These are phyloP conservation scores for Caenorhabditis afra DNA, from an alignment of 2,888 invertebrate genomes.

Conservation along the genomic window DNA sequence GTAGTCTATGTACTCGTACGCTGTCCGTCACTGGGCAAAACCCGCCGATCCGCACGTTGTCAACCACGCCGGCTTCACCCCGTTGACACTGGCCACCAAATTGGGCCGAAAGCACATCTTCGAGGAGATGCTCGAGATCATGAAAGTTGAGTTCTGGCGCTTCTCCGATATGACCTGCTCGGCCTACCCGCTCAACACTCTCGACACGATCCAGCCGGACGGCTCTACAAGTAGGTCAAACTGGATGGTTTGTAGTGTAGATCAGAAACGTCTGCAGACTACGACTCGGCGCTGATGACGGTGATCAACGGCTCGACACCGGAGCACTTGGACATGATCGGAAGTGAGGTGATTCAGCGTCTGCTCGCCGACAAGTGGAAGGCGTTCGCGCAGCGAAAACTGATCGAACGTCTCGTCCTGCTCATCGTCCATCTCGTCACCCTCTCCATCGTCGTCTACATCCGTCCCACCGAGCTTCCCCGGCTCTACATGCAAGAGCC, in stretches of 20 bases:
- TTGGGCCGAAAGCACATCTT: slow-evolving; percentile 96
- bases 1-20: slow-evolving; percentile 88
- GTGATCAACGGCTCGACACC: slow-evolving; percentile 97
- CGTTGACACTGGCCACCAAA: slow-evolving; percentile 95
- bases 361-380: slow-evolving; percentile 99
- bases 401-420: slow-evolving; percentile 91
- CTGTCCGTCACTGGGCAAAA: slow-evolving; percentile 92
- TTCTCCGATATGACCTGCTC: slow-evolving; percentile 99
- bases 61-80: slow-evolving; percentile 93
- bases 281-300: slow-evolving; percentile 97
- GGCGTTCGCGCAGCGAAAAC: slow-evolving; percentile 96
- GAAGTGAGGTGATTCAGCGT: slow-evolving; percentile 97
- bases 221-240: slow-evolving; percentile 91
- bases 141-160: slow-evolving; percentile 91
- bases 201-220: slow-evolving; percentile 94
- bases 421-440: slow-evolving; percentile 90
- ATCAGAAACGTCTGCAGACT: slow-evolving; percentile 85
- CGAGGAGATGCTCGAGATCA: slow-evolving; percentile 96
- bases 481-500: slow-evolving; percentile 81
- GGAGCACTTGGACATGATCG: slow-evolving; percentile 98
- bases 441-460: slow-evolving; percentile 92
- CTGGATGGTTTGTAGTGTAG: not conserved
- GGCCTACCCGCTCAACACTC: slow-evolving; percentile 94
- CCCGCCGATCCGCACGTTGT: slow-evolving; percentile 93
- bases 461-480: slow-evolving; percentile 87